Base-by-base conservation (phyloP, 2,797 vertebrate species). In the Coranthus polyacanthus region DNA sequence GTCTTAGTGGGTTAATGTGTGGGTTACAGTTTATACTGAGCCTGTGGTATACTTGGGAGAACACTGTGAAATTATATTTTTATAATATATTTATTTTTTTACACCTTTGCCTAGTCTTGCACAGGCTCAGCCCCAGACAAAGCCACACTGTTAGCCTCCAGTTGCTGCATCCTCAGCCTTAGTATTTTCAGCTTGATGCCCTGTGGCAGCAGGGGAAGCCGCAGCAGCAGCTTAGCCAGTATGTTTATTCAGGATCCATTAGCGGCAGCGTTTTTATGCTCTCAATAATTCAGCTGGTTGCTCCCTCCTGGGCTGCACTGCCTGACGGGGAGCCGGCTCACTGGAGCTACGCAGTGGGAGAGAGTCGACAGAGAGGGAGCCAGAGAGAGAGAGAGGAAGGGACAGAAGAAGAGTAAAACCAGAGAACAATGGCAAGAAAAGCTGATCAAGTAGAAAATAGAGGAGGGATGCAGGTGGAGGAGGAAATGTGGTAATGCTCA, bases 241-340 rank as follows among this genome's bases (percentile, higher is more conserved):
- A 86, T 93, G 90, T 94, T 93, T 93, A 92, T 93, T 93, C 92
- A 90, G 90, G 81, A 90, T 91, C 92, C 92, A 93, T 94, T 94
- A 93, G 88, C 82, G 62, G 78, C 84, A 85, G 86, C 79, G 78
- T 93, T 93, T 93, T 92, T 92, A 89, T 90, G 81, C 88, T 88
- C 86, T 93, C 91, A 94, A 93, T 94, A 93, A 94, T 94, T 94
- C 89, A 92, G 88, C 85, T 79, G 78, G 84, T 87, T 82, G 87
- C 84, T 91, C 75, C 77, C 91, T 84, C 89, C 83, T 82, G 89
- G 89, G 84, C 86, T 29, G 70, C 77, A 15, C 79, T 72, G 86
- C 81, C 87, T 88, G 85, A 82, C 71, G 86, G 78, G 72, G 86
- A 89, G 76, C 75, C 82, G 46, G 90, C 82, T 88, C 89, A 86